Evolutionary conservation across 2,888 invertebrate genomes (phyloP).

Genomic region (Oligia strigilis): DNA sequence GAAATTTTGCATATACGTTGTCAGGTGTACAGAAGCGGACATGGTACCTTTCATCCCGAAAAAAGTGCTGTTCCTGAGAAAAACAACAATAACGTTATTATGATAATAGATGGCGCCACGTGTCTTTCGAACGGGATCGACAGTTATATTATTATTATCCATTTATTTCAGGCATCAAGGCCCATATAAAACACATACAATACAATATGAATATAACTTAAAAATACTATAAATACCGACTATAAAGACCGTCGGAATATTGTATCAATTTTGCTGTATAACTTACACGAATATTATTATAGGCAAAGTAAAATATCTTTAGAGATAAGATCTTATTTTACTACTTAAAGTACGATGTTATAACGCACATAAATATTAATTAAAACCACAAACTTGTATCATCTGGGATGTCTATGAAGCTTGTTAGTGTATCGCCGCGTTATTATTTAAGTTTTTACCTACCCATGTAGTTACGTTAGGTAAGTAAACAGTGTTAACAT

Average conservation of each 20-base stretch:
- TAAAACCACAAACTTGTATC: slow-evolving; percentile 12
- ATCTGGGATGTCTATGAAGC: slow-evolving; percentile 2
- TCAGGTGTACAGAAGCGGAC: no score
- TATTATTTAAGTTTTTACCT: slow-evolving; percentile 16
- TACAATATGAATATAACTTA: no score
- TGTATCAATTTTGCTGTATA: background rate
- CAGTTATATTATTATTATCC: no score
- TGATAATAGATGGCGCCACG: no score
- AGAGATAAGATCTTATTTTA: background rate
- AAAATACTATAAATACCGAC: no score
- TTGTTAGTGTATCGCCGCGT: background rate
- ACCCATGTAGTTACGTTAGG: background rate
- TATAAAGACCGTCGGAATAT: background rate
- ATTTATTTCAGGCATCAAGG: no score
- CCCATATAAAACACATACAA: no score
- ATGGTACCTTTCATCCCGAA: no score
- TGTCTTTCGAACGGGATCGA: no score
- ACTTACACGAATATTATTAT: background rate
- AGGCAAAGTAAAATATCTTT: slow-evolving; percentile 4
- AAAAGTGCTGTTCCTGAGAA: no score
- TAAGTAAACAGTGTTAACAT: background rate
- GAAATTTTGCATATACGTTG: no score
- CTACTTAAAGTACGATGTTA: background rate
- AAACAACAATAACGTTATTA: no score
- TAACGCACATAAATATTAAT: slow-evolving; percentile 24